Base-by-base conservation (phyloP, 2,797 vertebrate species). In the Notamacropus eugenii region DNA sequence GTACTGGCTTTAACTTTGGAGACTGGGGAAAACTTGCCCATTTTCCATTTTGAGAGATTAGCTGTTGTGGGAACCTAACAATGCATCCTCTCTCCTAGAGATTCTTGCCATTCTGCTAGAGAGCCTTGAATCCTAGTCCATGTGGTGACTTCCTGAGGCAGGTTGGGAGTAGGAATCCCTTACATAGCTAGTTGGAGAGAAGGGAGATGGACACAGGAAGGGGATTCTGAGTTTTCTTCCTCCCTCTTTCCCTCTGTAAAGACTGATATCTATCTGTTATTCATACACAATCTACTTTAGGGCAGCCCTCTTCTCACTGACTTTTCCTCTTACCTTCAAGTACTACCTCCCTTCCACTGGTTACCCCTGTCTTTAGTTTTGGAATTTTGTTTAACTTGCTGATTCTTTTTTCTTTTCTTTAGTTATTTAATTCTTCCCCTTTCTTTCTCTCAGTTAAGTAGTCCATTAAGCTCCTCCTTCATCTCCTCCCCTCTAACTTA, bases 101-200 rank as follows among this genome's bases (percentile, higher is more conserved):
- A 16, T 82, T 40, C 67, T 82, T 82, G 19, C 19, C 67, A 40
- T 40, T 11, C n/a, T 40, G n/a, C 62, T 82, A n/a, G 34, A 40
- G 19, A 40, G 3, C n/a, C 6, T 82, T 9, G 67, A 9, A 27
- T 46, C 40, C 19, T 82, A 82, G 40, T 24, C 27, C 8, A 82
- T 46, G 22, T 9, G 74, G 3, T 82, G 40, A 3, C 8, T 11
- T 82, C 74, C 19, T 82, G 40, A 24, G 74, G 19, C 40, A 46
- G 0, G 19, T 46, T 46, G n/a, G 22, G 3, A 46, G n/a, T 46
- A 82, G 40, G 19, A 46, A 11, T 82, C 40, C 1, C 40, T 82
- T 2, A 46, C 19, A 24, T 22, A 22, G 0, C 0, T 22, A 9
- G 19, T 24, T n/a, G 16, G 67, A 1, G 0, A 31, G n/a, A 16